phyloP scores from a whole-genome alignment of 92 coral and sea anemone species.

The Blastomussa wellsi region DNA sequence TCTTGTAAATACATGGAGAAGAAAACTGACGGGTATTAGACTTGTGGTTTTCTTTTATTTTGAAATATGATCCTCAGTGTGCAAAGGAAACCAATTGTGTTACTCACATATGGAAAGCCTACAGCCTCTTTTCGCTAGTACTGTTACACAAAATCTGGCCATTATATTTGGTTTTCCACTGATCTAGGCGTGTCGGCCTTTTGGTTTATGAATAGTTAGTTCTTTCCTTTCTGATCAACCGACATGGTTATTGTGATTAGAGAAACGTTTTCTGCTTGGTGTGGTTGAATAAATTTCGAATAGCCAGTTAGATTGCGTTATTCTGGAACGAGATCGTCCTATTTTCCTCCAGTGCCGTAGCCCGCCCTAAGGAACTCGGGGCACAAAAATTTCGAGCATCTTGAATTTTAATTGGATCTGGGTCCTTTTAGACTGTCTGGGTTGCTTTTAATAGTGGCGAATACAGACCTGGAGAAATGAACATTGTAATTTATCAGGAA shows the following conservation, averaged over 20 bases:
- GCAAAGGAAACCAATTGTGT: background rate
- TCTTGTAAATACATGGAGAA: background rate
- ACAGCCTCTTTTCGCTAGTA: background rate
- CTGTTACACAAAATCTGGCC: background rate
- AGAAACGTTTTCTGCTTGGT: no score
- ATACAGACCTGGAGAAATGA: no score
- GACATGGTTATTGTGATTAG: no score
- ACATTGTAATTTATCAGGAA: no score
- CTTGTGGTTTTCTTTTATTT: background rate
- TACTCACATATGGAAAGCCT: background rate
- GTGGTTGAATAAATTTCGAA: background rate
- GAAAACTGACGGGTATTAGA: background rate
- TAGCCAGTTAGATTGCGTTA: background rate
- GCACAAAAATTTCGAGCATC: no score
- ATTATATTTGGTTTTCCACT: background rate
- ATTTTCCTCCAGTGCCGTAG: no score
- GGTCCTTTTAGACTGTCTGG: no score
- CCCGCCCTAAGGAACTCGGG: no score
- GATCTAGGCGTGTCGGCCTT: background rate
- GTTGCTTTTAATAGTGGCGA: no score
- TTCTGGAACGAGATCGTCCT: background rate
- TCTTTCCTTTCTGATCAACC: no score
- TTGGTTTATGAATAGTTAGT: no score
- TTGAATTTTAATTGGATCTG: no score
- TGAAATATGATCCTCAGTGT: background rate